Conservation (phyloP, 2,888 invertebrate genomes). For the Dione juno region DNA sequence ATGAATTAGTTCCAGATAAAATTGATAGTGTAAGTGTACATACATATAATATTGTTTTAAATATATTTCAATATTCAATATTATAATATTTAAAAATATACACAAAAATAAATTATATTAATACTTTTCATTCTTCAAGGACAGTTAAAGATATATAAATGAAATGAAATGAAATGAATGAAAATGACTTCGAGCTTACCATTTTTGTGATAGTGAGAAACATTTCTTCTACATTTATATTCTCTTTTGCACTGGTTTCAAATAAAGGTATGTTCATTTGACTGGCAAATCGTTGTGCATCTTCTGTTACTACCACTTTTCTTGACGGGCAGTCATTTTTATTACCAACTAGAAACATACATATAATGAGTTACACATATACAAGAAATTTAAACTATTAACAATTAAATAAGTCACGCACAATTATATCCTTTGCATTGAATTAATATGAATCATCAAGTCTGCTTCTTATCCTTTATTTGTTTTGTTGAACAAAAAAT, state of each 20-base stretch:
- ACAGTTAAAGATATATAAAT: too few relatives aligned
- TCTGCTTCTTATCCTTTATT: conserved; percentile 6
- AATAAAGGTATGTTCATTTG: conserved; percentile 98
- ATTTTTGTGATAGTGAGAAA: conserved; percentile 88
- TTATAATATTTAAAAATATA: too few relatives aligned
- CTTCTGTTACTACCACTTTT: conserved; percentile 98
- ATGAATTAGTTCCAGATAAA: too few relatives aligned
- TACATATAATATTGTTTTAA: too few relatives aligned
- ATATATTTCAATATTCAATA: too few relatives aligned
- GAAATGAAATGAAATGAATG: neutral
- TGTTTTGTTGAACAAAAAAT: conserved; percentile 6
- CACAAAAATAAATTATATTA: too few relatives aligned
- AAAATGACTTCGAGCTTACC: conserved; percentile 57
- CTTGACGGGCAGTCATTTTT: conserved; percentile 97
- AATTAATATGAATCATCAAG: conserved; percentile 18
- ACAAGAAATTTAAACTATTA: neutral
- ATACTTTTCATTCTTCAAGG: too few relatives aligned
- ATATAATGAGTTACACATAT: conserved; percentile 22
- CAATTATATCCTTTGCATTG: neutral
- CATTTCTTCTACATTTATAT: conserved; percentile 99
- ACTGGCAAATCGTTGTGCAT: conserved; percentile 97
- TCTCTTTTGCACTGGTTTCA: conserved; percentile 99
- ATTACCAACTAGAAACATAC: conserved; percentile 91
- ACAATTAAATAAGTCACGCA: neutral
- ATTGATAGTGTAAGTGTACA: too few relatives aligned